Base-by-base conservation (phyloP, 35 echinoderm and acorn worm genomes). In the Heliocidaris erythrogramma region DNA sequence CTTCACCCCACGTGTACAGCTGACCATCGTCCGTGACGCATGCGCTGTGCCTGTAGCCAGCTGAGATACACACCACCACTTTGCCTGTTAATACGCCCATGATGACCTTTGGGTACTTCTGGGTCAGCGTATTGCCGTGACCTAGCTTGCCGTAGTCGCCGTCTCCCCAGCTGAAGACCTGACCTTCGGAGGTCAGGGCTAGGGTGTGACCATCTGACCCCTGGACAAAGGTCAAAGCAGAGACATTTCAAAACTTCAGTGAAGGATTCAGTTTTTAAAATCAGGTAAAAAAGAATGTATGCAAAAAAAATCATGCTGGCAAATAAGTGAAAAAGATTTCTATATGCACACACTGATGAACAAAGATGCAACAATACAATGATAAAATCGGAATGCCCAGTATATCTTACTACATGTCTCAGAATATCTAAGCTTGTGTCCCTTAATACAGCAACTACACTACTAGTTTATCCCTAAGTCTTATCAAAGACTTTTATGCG, bases 121-220 rank as follows among this genome's bases (percentile, higher is more conserved):
- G 98, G 49, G 98, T 99, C 12, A 97, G 95, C 6, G 96, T 97
- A 94, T 99, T 99, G 48, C 98, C 96, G 71, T 99, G 98, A 35
- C 98, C 98, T 2, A 99, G 92, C 90, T 99, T 99, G 5, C 98
- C 98, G 88, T 99, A 99, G 86, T 99, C 98, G 17, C 98, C 98
- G 85, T 99, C 98, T 49, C 98, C 98, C 98, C 98, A 99, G 94
- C 97, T 97, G 90, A 97, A 99, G 24, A 99, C 97, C 90, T 99
- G 97, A 60, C 98, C 98, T 60, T 99, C 98, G 9, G 98, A 95
- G 30, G 98, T 97, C 59, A 99, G 86, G 31, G 98, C 98, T 17
- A 99, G 93, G n/a, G 98, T 99, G 96, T 99, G 98, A 6, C 98
- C 98, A 92, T 99, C 98, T 60, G 98, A 99, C 13, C 98, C 98